Conservation (phyloP, 2,888 invertebrate species). For the Hypomecis atomaria region DNA sequence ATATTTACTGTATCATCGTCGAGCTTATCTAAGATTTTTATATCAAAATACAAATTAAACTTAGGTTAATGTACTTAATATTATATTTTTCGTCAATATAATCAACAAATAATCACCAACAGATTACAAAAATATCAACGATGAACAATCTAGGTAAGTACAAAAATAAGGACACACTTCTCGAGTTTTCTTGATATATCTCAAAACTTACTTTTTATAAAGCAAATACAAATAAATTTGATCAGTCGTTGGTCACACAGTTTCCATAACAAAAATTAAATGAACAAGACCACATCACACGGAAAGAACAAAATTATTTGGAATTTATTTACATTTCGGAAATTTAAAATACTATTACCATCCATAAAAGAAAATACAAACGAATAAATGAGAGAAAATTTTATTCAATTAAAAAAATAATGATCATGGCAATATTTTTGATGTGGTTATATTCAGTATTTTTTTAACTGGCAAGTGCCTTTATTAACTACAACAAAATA, state of each 20-base stretch:
- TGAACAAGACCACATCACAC: conserved; percentile 1
- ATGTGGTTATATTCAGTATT: neutral
- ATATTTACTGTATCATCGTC: no score
- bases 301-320: neutral
- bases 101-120: conserved; percentile 13
- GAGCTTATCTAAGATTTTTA: no score
- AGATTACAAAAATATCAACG: conserved; percentile 14
- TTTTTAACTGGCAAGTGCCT: no score
- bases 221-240: neutral
- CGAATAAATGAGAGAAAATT: no score
- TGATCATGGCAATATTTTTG: neutral
- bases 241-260: no score
- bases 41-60: conserved; percentile 11
- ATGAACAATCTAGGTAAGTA: conserved; percentile 26
- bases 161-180: conserved; percentile 19
- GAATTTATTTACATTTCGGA: no score
- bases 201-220: neutral
- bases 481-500: no score
- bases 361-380: no score
- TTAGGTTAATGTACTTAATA: neutral
- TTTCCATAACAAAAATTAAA: neutral
- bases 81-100: conserved; percentile 21
- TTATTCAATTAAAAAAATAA: no score
- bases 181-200: neutral
- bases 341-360: no score